phyloP scores from a whole-genome alignment of 2,113 vertebrate species.

The Plecturocebus donacophilus region DNA sequence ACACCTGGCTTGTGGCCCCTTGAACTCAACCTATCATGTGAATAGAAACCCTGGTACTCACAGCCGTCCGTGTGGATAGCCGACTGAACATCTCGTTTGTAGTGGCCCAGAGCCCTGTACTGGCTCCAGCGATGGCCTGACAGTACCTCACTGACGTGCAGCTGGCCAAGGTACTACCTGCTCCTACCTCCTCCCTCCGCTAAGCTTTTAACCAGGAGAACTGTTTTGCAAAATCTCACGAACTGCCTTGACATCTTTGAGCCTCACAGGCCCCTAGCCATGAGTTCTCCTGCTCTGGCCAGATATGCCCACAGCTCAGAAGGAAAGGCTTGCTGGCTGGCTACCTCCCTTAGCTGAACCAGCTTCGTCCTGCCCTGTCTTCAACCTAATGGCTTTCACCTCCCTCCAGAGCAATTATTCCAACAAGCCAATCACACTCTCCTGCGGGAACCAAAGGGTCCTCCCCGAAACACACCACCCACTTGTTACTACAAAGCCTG shows the following conservation, averaged over 20 bases:
- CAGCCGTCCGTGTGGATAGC: background rate
- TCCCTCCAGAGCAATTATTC: background rate
- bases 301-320: background rate
- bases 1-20: background rate
- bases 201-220: background rate
- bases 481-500: background rate
- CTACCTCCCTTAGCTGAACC: background rate
- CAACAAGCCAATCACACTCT: background rate
- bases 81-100: background rate
- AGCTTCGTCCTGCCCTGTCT: background rate
- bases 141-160: background rate
- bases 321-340: background rate
- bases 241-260: background rate
- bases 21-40: background rate
- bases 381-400: background rate
- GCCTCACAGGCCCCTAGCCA: background rate
- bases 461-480: background rate
- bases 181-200: background rate
- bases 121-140: background rate
- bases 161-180: background rate
- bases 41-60: background rate
- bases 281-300: background rate
- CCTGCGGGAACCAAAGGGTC: background rate
- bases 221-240: background rate
- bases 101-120: background rate